Evolutionary conservation across 2,797 vertebrate species (phyloP), one percentile per base, ranked within the genome.

Genomic region (Mormyrus hasselquistii): DNA sequence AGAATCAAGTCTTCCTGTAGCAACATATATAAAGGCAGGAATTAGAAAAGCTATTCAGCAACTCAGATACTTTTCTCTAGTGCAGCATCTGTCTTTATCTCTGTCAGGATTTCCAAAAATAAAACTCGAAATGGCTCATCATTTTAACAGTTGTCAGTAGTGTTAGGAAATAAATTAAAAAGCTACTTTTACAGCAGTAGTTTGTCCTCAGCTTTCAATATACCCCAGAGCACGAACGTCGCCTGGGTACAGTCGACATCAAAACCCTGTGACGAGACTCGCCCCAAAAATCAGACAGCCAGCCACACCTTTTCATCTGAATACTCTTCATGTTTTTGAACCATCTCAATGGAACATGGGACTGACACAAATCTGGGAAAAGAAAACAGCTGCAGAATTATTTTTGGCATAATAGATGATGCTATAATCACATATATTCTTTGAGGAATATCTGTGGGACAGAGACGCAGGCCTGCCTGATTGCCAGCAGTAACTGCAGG

Each of bases 61-160:
- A 73, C 38, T 38, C 69, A 41, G 69, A 73, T 38, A 38, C 65
- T 73, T 73, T 14, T 73, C 34, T 73, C 65, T 34, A 73, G 65
- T 73, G 65, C 65, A 38, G 29, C 22, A 25, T 73, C 65, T 73
- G 29, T 34, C 29, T 69, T 8, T 14, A 22, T 34, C 22, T 9
- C 57, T 65, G 8, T 12, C 69, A 73, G 29, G 29, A 73, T 73
- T 73, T 73, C 69, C 69, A 73, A 73, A 73, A 73, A 73, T 73
- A 73, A 73, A 34, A 73, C 69, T 14, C 5, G 2, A 73, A 73
- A 73, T 73, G 69, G 12, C 69, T 73, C 69, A 73, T 73, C 14
- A 38, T 73, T 73, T 73, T 73, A 73, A 34, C 69, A 73, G 69
- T 73, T 73, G 69, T 73, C 69, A 73, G 69, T 73, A 73, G 69